Evolutionary conservation across 2,888 invertebrate species (phyloP), one percentile per base, ranked within the genome.

Genomic region (Thalpophila matura): DNA sequence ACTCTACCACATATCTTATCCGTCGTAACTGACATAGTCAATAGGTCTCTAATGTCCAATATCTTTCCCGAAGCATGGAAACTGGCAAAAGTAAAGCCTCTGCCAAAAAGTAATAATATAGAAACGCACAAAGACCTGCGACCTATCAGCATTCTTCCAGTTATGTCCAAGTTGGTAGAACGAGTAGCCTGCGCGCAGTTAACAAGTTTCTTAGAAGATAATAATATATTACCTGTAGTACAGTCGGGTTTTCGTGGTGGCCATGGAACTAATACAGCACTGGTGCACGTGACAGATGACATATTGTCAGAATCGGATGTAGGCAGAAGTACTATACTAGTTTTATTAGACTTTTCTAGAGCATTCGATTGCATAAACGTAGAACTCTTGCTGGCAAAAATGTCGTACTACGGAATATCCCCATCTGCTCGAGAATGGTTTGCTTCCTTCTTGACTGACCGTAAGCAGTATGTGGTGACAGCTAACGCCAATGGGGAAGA

Each of bases 291-390:
- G 1, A 47, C 3, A 14, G 47, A 47, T 7, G 47, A 47, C n/a
- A 47, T 47, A 22, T 9, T 47, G 10, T 10, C 47, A n/a, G 35
- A 27, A 18, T 18, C 18, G 4, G 45, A 45, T 3, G 16, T 12
- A 4, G 45, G 45, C 1, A 45, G 27, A 24, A 33, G 47, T 6
- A 47, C 3, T 22, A 14, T 14, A 3, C 24, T 55, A 1, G 12
- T 55, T 12, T 37, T 55, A 3, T 14, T 55, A 1, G 45, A 55
- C 22, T 55, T 55, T 10, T 55, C 55, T 10, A 46, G 55, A 20
- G 55, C 55, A 6, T 55, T 55, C 12, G 55, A 55, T 12, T 55
- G 46, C 29, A 9, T 55, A 16, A 46, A 55, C 4, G 22, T 14
- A 10, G 38, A 55, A 7, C n/a, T 46, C 0, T 27, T 46, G 1